phyloP scores from a whole-genome alignment of 2,113 vertebrate genomes.

The zebrafish (Danio rerio) region GRCz12tu NC_133196.1:38151501-38152000 shows the following conservation, averaged over 20 bases:
- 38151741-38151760: conserved; percentile 25
- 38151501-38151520: conserved; percentile 1
- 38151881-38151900: conserved; percentile 29
- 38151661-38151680: conserved; percentile 51
- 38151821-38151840: conserved; percentile 42
- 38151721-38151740: conserved; percentile 58
- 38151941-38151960: conserved; percentile 55
- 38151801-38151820: conserved; percentile 43
- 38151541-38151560: conserved; percentile 27
- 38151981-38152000: conserved; percentile 54
- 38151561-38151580: not conserved
- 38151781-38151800: conserved; percentile 49
- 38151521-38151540: conserved; percentile 30
- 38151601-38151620: conserved; percentile 19
- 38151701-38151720: conserved; percentile 54
- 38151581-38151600: conserved; percentile 40
- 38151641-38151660: conserved; percentile 52
- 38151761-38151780: conserved; percentile 42
- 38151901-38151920: conserved; percentile 27
- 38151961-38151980: conserved; percentile 55
- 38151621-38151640: conserved; percentile 60
- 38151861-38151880: conserved; percentile 52
- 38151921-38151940: conserved; percentile 47
- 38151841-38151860: conserved; percentile 39
- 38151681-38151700: conserved; percentile 31